A percentile compares a stretch with the other conserved stretches of the same genome.
phyloP scores from a whole-genome alignment of 2,113 vertebrate species.

The Thalassarche chlororhynchos region DNA sequence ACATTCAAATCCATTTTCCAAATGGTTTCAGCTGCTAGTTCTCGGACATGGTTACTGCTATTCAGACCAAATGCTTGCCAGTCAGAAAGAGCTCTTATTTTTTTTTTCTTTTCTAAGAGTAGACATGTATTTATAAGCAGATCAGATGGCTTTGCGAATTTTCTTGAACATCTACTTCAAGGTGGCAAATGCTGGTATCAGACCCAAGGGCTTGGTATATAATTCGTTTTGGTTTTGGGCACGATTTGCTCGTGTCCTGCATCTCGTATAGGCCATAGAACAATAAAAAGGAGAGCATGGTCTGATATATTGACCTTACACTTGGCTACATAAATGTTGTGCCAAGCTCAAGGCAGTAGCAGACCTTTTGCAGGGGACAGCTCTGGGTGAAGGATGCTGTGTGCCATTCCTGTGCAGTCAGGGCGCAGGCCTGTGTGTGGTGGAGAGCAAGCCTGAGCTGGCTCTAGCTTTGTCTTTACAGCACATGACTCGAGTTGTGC shows the following conservation, averaged over 20 bases:
- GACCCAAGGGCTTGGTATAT: background rate
- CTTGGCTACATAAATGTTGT: background rate
- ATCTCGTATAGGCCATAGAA: background rate
- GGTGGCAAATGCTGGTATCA: background rate
- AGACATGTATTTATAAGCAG: background rate
- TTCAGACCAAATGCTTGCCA: background rate
- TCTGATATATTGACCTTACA: rapidly evolving
- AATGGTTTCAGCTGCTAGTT: conserved; percentile 1
- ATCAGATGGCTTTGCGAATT: background rate
- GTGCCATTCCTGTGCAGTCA: background rate
- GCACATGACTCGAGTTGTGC: background rate
- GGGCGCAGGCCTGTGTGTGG: background rate
- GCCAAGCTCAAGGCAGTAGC: background rate
- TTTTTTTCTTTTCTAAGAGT: background rate
- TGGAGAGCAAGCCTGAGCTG: background rate
- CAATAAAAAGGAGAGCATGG: background rate
- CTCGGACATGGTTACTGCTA: background rate
- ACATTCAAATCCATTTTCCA: background rate
- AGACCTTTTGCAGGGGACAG: background rate
- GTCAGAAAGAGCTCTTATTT: background rate
- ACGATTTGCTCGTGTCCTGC: background rate
- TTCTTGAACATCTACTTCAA: background rate
- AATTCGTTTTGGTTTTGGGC: background rate
- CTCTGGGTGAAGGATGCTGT: background rate
- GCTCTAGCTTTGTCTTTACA: background rate